Evolutionary conservation across 2,888 invertebrate species (phyloP), one percentile per base, ranked within the genome.

Genomic region (Neria commutata): DNA sequence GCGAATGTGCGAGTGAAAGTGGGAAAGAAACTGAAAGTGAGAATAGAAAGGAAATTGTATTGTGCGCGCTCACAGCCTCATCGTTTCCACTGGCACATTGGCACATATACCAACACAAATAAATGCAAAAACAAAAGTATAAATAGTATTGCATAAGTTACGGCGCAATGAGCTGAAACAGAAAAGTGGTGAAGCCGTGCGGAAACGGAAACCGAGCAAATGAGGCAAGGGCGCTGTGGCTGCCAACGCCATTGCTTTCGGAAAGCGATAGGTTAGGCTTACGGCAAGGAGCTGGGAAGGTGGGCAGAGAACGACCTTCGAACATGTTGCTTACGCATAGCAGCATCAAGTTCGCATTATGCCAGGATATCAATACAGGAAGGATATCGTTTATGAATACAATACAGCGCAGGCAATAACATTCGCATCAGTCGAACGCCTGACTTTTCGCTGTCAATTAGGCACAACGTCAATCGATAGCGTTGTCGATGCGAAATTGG

Each of bases 181-280:
- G 37, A 37, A 8, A 37, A n/a, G n/a, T 4, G n/a, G 37, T 14
- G 11, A 37, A n/a, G 8, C 37, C 6, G 37, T 37, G 62, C 69
- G 70, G 76, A 73, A 73, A 72, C 71, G 70, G 69, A 72, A 73
- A 72, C 66, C 66, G 65, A 64, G 67, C 76, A 68, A 72, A 74
- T 71, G 70, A 72, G 67, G 67, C 67, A 62, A 67, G 74, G 37
- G n/a, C n/a, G n/a, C n/a, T n/a, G n/a, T n/a, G n/a, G n/a, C n/a
- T n/a, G n/a, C n/a, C n/a, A n/a, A n/a, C n/a, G n/a, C n/a, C n/a
- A n/a, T n/a, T n/a, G n/a, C n/a, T n/a, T n/a, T n/a, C n/a, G n/a
- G n/a, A n/a, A n/a, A n/a, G n/a, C n/a, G n/a, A n/a, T n/a, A n/a
- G n/a, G n/a, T n/a, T n/a, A n/a, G n/a, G n/a, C n/a, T n/a, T n/a